A percentile compares a stretch with the other conserved stretches of the same genome.
phyloP scores from a whole-genome alignment of 2,113 vertebrate genomes.

The Periophthalmus modestus region DNA sequence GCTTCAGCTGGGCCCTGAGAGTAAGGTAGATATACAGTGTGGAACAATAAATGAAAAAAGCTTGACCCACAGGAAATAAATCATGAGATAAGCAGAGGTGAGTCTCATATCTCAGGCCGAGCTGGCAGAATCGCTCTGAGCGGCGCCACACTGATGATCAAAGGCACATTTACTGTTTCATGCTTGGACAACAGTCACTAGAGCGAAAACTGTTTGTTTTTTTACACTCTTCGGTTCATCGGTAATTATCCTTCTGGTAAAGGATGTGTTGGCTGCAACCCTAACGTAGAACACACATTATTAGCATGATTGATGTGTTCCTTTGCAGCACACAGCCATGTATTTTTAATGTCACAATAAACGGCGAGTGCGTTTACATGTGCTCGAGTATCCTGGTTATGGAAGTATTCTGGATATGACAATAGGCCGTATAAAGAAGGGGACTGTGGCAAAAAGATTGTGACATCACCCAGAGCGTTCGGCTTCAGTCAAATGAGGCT shows the following conservation, averaged over 20 bases:
- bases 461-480: too few species aligned
- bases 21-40: constrained; percentile 11
- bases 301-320: background rate
- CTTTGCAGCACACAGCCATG: background rate
- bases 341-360: background rate
- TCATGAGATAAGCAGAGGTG: constrained; percentile 16
- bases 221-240: constrained; percentile 4
- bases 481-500: too few species aligned
- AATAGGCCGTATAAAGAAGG: too few species aligned
- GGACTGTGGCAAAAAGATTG: too few species aligned
- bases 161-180: constrained; percentile 36
- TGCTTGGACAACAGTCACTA: constrained; percentile 21
- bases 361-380: too few species aligned
- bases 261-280: background rate
- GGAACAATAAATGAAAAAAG: constrained; percentile 17
- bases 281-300: background rate
- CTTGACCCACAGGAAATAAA: constrained; percentile 30
- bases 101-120: constrained; percentile 24
- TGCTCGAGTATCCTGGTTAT: too few species aligned
- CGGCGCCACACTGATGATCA: constrained; percentile 38
- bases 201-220: constrained; percentile 3
- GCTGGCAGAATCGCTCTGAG: constrained; percentile 17
- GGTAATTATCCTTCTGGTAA: background rate
- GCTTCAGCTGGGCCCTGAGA: background rate
- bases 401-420: too few species aligned